phyloP scores from a whole-genome alignment of 2,888 invertebrate species.

The Isotomurus palustris region DNA sequence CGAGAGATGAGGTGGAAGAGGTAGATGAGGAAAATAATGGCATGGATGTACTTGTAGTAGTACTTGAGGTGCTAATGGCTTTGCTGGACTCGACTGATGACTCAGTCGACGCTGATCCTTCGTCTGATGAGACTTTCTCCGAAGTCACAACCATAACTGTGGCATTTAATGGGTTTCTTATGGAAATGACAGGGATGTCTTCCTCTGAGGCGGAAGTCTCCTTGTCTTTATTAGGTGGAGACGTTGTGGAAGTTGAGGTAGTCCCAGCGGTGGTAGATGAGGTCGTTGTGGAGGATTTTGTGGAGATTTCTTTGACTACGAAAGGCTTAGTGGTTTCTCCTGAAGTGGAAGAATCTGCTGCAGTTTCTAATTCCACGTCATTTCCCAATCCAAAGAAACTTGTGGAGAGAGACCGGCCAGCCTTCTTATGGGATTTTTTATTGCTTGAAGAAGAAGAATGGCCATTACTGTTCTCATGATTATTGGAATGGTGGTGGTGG shows the following conservation, averaged over 20 bases:
- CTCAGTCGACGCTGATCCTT: slow-evolving; percentile 19
- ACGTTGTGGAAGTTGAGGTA: neutral
- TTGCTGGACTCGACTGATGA: slow-evolving; percentile 6
- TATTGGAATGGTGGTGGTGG: neutral
- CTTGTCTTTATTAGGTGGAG: neutral
- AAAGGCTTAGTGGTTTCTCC: neutral
- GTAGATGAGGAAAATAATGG: slow-evolving; percentile 2
- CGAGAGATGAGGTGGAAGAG: slow-evolving; percentile 7
- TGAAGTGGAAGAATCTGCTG: slow-evolving; percentile 25
- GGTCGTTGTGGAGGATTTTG: neutral
- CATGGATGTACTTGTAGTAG: too few species aligned
- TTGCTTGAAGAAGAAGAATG: neutral
- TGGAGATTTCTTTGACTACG: neutral
- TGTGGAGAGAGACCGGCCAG: neutral
- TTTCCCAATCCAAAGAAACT: neutral
- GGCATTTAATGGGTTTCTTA: slow-evolving; percentile 8
- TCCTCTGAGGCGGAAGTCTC: slow-evolving; percentile 6
- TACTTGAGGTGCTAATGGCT: too few species aligned
- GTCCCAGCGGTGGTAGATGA: neutral
- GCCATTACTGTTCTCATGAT: neutral
- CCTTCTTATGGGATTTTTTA: neutral
- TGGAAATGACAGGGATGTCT: slow-evolving; percentile 12
- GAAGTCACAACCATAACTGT: slow-evolving; percentile 25
- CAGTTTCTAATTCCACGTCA: slow-evolving; percentile 11
- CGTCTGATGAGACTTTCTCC: too few species aligned